Conservation (phyloP, 1,140 invertebrate genomes). For the Drosophila pallidifrons region DNA sequence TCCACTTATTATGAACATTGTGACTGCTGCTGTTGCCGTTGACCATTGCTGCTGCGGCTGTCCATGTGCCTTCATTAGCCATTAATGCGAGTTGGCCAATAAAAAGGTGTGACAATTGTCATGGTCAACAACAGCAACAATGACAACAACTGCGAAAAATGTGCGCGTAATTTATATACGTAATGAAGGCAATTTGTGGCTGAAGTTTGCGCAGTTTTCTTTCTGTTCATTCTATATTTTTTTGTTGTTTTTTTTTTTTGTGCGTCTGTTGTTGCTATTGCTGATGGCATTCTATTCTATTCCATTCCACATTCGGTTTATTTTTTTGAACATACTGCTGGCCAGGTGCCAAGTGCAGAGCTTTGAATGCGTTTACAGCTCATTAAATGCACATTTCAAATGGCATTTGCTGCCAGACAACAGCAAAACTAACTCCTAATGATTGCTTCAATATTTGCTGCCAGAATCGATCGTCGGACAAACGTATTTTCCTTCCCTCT, state of each 20-base stretch:
- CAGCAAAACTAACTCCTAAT: slow-evolving; percentile 3
- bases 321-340: slow-evolving; percentile 20
- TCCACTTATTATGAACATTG: slow-evolving; percentile 39
- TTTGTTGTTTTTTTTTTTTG: background rate
- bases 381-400: slow-evolving; percentile 52
- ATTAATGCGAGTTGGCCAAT: slow-evolving; percentile 61
- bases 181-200: slow-evolving; percentile 48
- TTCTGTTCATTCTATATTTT: background rate
- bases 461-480: slow-evolving; percentile 29
- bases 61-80: slow-evolving; percentile 74
- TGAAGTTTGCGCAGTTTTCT: slow-evolving; percentile 14
- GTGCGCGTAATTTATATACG: slow-evolving; percentile 40
- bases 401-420: background rate
- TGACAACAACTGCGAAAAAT: slow-evolving; percentile 17
- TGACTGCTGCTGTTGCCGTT: slow-evolving; percentile 35
- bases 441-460: slow-evolving; percentile 9
- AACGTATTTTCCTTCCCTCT: too few relatives aligned
- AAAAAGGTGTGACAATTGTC: slow-evolving; percentile 77
- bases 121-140: slow-evolving; percentile 34
- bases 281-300: background rate
- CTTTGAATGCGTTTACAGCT: slow-evolving; percentile 47
- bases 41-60: slow-evolving; percentile 42
- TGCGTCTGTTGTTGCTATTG: background rate
- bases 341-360: slow-evolving; percentile 43
- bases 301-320: background rate